phyloP scores from a whole-genome alignment of 2,113 vertebrate species.

The Corydoras sp. region DNA sequence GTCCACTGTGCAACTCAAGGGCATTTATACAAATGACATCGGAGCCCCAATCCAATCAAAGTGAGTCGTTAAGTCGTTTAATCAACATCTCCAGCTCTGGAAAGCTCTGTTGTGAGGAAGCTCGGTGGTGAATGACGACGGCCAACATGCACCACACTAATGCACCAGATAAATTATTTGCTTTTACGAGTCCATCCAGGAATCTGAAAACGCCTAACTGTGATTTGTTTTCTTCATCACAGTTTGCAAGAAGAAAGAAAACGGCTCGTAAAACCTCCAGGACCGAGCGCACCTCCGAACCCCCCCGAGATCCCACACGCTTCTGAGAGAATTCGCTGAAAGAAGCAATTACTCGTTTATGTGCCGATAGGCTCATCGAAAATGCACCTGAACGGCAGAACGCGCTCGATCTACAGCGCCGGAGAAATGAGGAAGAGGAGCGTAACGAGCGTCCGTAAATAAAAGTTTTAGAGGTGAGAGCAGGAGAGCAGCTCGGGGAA shows the following conservation, averaged over 20 bases:
- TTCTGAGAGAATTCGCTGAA: background rate
- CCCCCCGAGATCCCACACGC: background rate
- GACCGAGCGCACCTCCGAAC: background rate
- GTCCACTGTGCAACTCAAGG: too few species aligned
- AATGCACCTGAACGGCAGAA: background rate
- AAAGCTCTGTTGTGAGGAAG: too few species aligned
- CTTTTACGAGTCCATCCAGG: conserved; percentile 17
- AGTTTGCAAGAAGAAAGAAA: conserved; percentile 1
- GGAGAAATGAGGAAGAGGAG: background rate
- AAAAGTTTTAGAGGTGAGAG: background rate
- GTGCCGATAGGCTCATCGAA: conserved; percentile 3
- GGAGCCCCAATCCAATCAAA: too few species aligned
- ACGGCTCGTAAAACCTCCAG: conserved; percentile 11
- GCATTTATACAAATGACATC: too few species aligned
- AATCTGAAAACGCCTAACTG: conserved; percentile 15
- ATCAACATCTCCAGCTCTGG: too few species aligned
- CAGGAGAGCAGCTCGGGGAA: conserved; percentile 7
- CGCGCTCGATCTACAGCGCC: background rate
- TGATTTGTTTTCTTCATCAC: conserved; percentile 27
- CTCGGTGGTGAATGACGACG: too few species aligned
- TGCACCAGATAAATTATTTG: conserved; percentile 12
- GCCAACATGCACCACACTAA: background rate
- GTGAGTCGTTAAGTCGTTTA: too few species aligned
- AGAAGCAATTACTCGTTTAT: background rate
- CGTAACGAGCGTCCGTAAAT: background rate